Percentiles rank a stretch among this genome's conserved stretches.
Conservation (phyloP, 2,888 invertebrate species). For the Drosophila villosipedis region DNA sequence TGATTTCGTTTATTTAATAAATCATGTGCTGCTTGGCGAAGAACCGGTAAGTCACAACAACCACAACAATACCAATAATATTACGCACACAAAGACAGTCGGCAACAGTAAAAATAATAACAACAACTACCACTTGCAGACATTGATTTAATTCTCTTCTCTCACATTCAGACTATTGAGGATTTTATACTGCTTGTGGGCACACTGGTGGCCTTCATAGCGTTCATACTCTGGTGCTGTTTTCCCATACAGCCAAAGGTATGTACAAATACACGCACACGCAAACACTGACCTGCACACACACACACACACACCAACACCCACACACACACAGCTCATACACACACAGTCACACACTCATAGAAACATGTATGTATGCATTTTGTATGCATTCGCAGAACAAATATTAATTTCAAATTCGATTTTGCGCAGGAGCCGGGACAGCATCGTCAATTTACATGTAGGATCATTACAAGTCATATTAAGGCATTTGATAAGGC, state of each 20-base stretch:
- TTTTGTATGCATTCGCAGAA: constrained; percentile 3
- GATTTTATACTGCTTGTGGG: constrained; percentile 88
- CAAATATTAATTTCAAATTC: constrained; percentile 19
- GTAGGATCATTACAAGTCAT: constrained; percentile 82
- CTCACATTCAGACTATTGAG: constrained; percentile 86
- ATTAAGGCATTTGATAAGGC: constrained; percentile 74
- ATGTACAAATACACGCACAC: constrained; percentile 25
- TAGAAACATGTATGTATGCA: constrained; percentile 27
- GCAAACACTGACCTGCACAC: background rate
- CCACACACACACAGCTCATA: constrained; percentile 16
- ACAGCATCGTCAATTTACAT: constrained; percentile 84
- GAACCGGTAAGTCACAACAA: constrained; percentile 86
- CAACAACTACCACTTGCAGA: constrained; percentile 1
- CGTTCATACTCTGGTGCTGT: constrained; percentile 88
- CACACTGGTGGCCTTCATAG: constrained; percentile 88
- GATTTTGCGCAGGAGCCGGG: constrained; percentile 77
- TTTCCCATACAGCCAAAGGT: constrained; percentile 87
- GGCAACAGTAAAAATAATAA: background rate
- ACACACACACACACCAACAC: constrained; percentile 6
- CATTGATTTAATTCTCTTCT: constrained; percentile 28
- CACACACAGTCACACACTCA: constrained; percentile 16
- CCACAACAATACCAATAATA: background rate
- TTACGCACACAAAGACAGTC: constrained; percentile 4
- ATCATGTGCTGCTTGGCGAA: constrained; percentile 87
- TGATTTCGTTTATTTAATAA: constrained; percentile 87